phyloP scores from a whole-genome alignment of 30 jellyfish, hydroid and myxozoan genomes.

The Pelagia noctiluca region DNA sequence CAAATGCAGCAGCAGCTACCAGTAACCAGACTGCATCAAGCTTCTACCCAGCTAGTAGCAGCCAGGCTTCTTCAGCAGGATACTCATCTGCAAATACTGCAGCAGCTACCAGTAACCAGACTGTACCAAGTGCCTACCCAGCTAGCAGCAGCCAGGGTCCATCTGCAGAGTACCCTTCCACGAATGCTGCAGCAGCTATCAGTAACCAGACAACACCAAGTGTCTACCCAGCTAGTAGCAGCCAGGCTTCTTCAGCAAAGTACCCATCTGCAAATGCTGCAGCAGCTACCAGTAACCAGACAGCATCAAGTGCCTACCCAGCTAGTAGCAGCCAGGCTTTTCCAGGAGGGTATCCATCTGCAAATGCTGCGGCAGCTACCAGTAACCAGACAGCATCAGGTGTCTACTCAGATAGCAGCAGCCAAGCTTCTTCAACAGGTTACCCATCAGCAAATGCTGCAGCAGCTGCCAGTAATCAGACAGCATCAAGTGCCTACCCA shows the following conservation, averaged over 20 bases:
- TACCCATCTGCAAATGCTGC: background rate
- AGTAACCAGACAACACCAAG: background rate
- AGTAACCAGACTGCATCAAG: background rate
- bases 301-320: background rate
- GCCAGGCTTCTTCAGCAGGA: conserved; percentile 12
- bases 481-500: background rate
- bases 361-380: background rate
- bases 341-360: background rate
- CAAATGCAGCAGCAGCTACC: background rate
- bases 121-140: background rate
- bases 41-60: background rate
- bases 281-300: background rate
- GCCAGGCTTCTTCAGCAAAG: background rate
- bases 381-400: background rate
- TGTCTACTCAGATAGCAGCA: background rate
- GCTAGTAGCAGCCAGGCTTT: no score
- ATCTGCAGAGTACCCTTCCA: background rate
- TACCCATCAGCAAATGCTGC: background rate
- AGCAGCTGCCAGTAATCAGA: background rate
- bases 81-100: background rate
- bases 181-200: background rate
- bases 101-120: background rate
- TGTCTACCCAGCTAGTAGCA: background rate
- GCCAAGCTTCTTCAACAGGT: background rate
- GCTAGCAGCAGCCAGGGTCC: conserved; percentile 11